Percentiles rank a stretch among this genome's conserved stretches.
phyloP scores from a whole-genome alignment of 2,888 invertebrate species.

The Lithophane socia region DNA sequence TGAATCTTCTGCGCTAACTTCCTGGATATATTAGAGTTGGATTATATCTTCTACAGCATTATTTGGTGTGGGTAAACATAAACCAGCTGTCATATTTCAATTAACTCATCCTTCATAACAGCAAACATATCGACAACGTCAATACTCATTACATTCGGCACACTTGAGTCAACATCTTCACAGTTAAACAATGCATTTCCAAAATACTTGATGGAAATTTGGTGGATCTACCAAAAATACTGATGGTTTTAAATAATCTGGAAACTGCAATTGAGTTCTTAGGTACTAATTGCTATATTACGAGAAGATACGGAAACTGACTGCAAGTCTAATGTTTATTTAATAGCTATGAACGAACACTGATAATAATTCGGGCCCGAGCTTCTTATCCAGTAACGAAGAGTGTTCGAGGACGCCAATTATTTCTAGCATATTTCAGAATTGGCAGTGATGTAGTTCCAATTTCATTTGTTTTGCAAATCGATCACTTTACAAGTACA shows the following conservation, averaged over 20 bases:
- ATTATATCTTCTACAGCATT: neutral
- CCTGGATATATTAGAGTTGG: constrained; percentile 24
- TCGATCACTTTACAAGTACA: constrained; percentile 23
- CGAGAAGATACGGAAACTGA: constrained; percentile 18
- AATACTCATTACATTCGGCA: constrained; percentile 22
- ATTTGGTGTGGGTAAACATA: neutral
- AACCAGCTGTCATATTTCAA: constrained; percentile 31
- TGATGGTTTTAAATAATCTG: constrained; percentile 2
- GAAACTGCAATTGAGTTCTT: constrained; percentile 2
- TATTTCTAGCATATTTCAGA: constrained; percentile 42
- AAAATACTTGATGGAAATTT: constrained; percentile 30
- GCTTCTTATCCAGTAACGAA: constrained; percentile 11
- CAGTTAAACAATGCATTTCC: constrained; percentile 21
- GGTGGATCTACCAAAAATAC: neutral
- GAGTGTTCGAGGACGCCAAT: constrained; percentile 32
- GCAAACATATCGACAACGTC: constrained; percentile 24
- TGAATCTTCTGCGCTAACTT: constrained; percentile 30
- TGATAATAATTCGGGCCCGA: constrained; percentile 30
- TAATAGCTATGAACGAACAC: constrained; percentile 31
- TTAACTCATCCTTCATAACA: constrained; percentile 31
- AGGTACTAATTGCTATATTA: constrained; percentile 8
- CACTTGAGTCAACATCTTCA: constrained; percentile 37
- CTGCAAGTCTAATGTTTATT: constrained; percentile 44
- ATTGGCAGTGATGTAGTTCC: constrained; percentile 21
- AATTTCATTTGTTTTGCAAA: constrained; percentile 39